phyloP scores from a whole-genome alignment of 1,140 invertebrate genomes.

The Ceratoteleas bidentatus region DNA sequence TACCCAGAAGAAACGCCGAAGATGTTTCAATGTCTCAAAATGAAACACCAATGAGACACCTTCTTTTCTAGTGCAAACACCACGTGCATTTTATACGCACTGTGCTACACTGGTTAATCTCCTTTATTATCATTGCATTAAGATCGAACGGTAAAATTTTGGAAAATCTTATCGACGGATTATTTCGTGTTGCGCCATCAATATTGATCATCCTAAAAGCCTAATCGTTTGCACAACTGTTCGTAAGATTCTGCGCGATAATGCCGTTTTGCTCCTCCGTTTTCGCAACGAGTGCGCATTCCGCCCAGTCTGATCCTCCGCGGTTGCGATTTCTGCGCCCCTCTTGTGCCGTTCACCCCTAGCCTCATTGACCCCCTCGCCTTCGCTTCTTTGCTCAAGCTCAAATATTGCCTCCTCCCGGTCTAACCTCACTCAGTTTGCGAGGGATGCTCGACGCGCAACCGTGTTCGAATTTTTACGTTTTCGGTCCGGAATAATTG shows the following conservation, averaged over 20 bases:
- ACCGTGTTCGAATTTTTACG: conserved; percentile 57
- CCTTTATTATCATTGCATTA: conserved; percentile 1
- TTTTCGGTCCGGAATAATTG: conserved; percentile 9
- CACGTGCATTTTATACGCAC: too few species aligned
- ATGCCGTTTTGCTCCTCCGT: conserved; percentile 59
- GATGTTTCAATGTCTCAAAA: too few species aligned
- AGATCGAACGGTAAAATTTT: conserved; percentile 15
- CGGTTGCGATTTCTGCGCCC: conserved; percentile 52
- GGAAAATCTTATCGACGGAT: conserved; percentile 28
- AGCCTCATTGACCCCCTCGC: conserved; percentile 55
- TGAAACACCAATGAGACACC: too few species aligned
- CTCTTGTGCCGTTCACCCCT: conserved; percentile 47
- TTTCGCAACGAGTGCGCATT: conserved; percentile 62
- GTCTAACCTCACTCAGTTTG: conserved; percentile 71
- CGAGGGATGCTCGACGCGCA: conserved; percentile 68
- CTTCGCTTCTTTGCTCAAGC: conserved; percentile 57
- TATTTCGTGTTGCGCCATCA: conserved; percentile 25
- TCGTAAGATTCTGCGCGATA: conserved; percentile 67
- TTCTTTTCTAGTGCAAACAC: too few species aligned
- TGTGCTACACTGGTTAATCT: too few species aligned
- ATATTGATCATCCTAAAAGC: conserved; percentile 63
- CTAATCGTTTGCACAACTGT: conserved; percentile 67
- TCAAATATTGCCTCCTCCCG: conserved; percentile 65
- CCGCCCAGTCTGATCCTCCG: conserved; percentile 59
- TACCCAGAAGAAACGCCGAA: too few species aligned